Evolutionary conservation across 2,113 vertebrate genomes (phyloP).

Genomic region (Sisor rabdophorus): DNA sequence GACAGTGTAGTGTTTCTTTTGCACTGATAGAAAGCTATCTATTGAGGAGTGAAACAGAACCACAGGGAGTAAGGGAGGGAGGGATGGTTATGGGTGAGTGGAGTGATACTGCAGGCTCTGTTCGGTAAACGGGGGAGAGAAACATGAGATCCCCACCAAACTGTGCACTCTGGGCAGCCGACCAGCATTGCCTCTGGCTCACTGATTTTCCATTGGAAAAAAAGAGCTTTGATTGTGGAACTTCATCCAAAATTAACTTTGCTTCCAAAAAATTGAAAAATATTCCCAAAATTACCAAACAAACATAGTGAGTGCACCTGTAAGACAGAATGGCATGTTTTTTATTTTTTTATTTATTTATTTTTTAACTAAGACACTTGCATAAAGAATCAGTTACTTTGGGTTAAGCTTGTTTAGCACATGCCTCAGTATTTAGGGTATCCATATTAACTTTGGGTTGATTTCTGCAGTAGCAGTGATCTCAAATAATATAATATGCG

Average conservation of each 20-base stretch:
- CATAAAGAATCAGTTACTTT: constrained; percentile 33
- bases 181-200: constrained; percentile 52
- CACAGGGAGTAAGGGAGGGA: constrained; percentile 33
- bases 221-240: constrained; percentile 35
- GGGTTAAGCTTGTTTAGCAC: constrained; percentile 33
- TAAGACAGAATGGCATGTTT: background rate
- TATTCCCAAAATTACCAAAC: background rate
- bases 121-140: constrained; percentile 54
- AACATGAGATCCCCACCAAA: constrained; percentile 62
- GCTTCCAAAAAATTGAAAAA: background rate
- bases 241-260: constrained; percentile 30
- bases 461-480: constrained; percentile 49
- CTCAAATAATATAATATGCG: constrained; percentile 54
- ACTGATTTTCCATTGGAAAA: constrained; percentile 47
- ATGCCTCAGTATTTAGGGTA: constrained; percentile 45
- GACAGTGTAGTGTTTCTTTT: constrained; percentile 39
- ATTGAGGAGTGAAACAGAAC: constrained; percentile 49
- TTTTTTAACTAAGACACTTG: background rate
- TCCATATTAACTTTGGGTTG: constrained; percentile 42
- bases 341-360: no score
- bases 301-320: constrained; percentile 20
- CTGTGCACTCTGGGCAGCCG: constrained; percentile 58
- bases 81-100: constrained; percentile 57
- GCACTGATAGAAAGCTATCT: constrained; percentile 54
- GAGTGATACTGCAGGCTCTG: constrained; percentile 54